Evolutionary conservation across 37 sponge, comb jelly and placozoan genomes (phyloP).

Genomic region (Spongilla lacustris): DNA sequence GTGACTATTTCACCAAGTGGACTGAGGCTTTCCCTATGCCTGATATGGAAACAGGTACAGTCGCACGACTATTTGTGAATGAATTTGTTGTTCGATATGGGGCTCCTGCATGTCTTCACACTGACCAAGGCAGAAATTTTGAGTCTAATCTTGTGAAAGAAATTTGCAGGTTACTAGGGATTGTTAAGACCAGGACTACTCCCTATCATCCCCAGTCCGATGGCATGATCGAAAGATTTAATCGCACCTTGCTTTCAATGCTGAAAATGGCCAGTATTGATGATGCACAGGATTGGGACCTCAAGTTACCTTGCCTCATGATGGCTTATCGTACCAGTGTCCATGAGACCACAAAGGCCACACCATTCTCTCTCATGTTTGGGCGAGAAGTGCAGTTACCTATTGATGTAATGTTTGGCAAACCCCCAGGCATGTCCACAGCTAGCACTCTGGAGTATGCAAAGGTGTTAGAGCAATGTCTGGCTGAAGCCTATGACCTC

Average conservation of each 20-base stretch:
- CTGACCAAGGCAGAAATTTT: conserved; percentile 11
- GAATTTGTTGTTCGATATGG: background rate
- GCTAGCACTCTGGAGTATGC: too few relatives aligned
- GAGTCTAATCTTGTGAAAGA: background rate
- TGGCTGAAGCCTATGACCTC: background rate
- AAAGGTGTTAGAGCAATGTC: background rate
- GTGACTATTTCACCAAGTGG: conserved; percentile 3
- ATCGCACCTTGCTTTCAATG: background rate
- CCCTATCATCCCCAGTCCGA: too few relatives aligned
- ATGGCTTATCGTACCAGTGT: conserved; percentile 28
- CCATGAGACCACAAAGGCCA: background rate
- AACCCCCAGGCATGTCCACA: background rate
- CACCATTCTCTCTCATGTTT: conserved; percentile 23
- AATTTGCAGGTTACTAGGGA: background rate
- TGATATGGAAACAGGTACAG: conserved; percentile 2
- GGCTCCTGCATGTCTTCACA: background rate
- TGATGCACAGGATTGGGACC: background rate
- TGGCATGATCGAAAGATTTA: background rate
- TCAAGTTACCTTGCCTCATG: background rate
- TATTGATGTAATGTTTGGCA: too few relatives aligned
- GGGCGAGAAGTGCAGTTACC: conserved; percentile 9
- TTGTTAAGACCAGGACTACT: background rate
- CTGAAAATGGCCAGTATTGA: background rate
- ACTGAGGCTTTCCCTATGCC: conserved; percentile 5
- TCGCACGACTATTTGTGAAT: background rate